Evolutionary conservation across 2,113 vertebrate species (phyloP).

Genomic region (Eudyptes chrysolophus): DNA sequence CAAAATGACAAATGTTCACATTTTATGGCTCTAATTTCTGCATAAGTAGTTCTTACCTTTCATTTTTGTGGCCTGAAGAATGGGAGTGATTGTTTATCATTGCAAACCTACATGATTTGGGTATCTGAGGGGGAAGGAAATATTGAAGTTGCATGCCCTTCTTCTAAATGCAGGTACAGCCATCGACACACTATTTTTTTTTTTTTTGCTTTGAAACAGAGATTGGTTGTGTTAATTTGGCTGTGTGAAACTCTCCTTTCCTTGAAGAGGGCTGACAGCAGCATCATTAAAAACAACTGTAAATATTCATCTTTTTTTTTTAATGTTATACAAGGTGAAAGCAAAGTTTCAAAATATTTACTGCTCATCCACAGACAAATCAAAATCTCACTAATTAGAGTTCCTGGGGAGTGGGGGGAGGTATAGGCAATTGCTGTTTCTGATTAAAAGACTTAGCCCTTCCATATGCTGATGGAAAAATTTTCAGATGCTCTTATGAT

Average conservation of each 20-base stretch:
- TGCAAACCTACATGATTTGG: not conserved
- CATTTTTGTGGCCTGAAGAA: not conserved
- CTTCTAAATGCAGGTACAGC: not conserved
- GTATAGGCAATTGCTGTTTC: not conserved
- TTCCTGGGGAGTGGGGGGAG: not conserved
- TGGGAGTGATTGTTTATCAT: not conserved
- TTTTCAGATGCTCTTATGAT: not conserved
- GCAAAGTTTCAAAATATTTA: not conserved
- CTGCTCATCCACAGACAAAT: not conserved
- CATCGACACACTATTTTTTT: not conserved
- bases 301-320: not conserved
- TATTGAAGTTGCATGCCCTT: not conserved
- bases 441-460: not conserved
- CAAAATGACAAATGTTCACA: constrained; percentile 35
- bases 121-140: not conserved
- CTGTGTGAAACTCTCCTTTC: not conserved
- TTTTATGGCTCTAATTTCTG: constrained; percentile 39
- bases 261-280: not conserved
- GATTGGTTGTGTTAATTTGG: not conserved
- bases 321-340: not conserved
- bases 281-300: not conserved
- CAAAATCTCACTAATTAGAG: not conserved
- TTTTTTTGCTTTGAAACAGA: not conserved
- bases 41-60: constrained; percentile 26
- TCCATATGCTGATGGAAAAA: not conserved